Conservation (phyloP, 2,797 vertebrate genomes). For the Rhyacichthys aspro region DNA sequence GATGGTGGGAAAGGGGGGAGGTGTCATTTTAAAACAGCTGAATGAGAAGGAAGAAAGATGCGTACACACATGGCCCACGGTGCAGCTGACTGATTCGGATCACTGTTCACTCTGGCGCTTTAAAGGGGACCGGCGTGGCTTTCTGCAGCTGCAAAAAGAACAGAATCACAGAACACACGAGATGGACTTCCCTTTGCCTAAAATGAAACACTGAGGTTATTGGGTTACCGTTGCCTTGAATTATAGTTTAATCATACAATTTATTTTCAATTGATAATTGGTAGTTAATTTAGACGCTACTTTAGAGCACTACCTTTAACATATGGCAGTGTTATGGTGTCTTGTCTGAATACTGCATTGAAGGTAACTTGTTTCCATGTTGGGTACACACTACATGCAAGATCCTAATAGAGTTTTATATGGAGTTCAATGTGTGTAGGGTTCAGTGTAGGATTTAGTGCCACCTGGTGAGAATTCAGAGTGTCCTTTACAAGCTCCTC, state of each 20-base stretch:
- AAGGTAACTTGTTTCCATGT: too few species aligned
- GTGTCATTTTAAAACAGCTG: slow-evolving; percentile 69
- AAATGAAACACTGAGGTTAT: slow-evolving; percentile 3
- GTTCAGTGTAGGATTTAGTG: neutral
- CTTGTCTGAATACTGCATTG: too few species aligned
- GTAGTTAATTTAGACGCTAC: too few species aligned
- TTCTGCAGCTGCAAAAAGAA: slow-evolving; percentile 29
- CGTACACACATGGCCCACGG: slow-evolving; percentile 66
- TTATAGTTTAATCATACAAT: slow-evolving; percentile 9
- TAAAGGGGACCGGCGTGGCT: slow-evolving; percentile 34
- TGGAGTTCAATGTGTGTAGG: neutral
- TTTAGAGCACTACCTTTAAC: neutral
- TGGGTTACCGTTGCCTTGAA: slow-evolving; percentile 19
- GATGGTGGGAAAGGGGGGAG: slow-evolving; percentile 40
- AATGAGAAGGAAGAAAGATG: slow-evolving; percentile 68
- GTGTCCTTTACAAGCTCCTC: neutral
- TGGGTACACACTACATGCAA: neutral
- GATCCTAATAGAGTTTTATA: neutral
- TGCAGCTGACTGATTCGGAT: slow-evolving; percentile 68
- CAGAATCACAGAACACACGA: slow-evolving; percentile 8
- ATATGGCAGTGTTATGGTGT: neutral
- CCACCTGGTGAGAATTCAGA: slow-evolving; percentile 2
- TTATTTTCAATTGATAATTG: neutral
- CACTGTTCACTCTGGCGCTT: slow-evolving; percentile 47
- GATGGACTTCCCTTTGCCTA: neutral